Conservation (phyloP, 2,797 vertebrate species). For the Morelia viridis region DNA sequence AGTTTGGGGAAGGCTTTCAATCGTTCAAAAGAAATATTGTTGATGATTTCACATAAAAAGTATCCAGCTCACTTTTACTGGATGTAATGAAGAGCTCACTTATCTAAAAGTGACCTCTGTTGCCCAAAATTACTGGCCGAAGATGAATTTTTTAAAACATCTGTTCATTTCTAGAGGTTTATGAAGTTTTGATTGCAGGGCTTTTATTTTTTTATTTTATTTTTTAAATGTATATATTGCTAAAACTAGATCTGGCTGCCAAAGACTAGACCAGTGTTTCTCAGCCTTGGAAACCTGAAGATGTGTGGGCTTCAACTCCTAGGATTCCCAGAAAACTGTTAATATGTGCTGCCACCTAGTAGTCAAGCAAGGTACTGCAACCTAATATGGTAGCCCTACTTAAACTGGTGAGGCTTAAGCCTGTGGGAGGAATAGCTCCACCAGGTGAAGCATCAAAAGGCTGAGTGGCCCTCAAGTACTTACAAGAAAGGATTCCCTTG, state of each 20-base stretch:
- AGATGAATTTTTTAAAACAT: neutral
- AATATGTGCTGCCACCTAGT: neutral
- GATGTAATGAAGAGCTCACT: constrained; percentile 3
- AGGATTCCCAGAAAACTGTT: neutral
- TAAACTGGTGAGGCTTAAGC: neutral
- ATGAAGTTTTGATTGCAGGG: neutral
- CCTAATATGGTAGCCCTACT: neutral
- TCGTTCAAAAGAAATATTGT: neutral
- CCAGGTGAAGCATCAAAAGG: neutral
- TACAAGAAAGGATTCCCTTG: neutral
- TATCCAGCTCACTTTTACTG: neutral
- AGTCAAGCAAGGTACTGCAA: neutral
- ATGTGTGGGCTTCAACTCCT: no score
- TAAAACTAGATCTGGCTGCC: neutral
- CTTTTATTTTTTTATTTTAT: neutral
- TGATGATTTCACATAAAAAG: neutral
- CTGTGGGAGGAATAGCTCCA: neutral
- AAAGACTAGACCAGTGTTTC: neutral
- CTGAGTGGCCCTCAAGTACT: neutral
- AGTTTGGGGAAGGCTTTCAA: neutral
- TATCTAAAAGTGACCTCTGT: constrained; percentile 44
- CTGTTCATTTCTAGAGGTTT: neutral
- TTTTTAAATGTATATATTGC: neutral
- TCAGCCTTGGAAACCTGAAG: no score
- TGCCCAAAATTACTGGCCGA: constrained; percentile 14